Evolutionary conservation across 2,888 invertebrate genomes (phyloP).

Genomic region (Drosophila mulleri): DNA sequence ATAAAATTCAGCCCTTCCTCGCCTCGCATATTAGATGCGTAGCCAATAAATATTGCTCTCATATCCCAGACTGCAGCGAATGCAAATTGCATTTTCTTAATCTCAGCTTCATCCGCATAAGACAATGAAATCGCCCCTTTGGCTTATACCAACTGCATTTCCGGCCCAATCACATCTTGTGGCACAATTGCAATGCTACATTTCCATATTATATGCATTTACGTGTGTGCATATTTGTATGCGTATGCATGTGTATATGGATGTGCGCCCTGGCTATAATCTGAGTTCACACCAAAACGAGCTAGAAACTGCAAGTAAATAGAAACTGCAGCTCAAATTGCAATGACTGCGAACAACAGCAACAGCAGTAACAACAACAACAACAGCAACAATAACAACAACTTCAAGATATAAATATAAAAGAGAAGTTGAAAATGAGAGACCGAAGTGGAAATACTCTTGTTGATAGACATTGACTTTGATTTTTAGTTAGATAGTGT

Average conservation of each 20-base stretch:
- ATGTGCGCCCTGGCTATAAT: constrained; percentile 15
- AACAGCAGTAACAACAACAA: not conserved
- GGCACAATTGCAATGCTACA: constrained; percentile 28
- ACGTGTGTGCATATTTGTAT: constrained; percentile 11
- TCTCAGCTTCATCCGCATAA: not conserved
- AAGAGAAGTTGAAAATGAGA: not conserved
- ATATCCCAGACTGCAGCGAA: not conserved
- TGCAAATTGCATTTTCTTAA: not conserved
- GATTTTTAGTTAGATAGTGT: not conserved
- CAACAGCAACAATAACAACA: not conserved
- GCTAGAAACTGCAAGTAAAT: constrained; percentile 78
- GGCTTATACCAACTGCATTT: constrained; percentile 20
- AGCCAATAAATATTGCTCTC: not conserved
- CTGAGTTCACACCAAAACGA: constrained; percentile 61
- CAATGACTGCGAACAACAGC: constrained; percentile 23
- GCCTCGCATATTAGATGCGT: too few species aligned
- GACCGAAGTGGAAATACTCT: constrained; percentile 1
- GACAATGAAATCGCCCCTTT: not conserved
- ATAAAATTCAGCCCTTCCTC: not conserved
- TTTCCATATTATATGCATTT: constrained; percentile 28
- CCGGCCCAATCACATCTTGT: constrained; percentile 36
- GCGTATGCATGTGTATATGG: constrained; percentile 1
- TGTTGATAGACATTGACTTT: not conserved
- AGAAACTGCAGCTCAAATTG: constrained; percentile 69
- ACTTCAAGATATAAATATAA: constrained; percentile 18